Base-by-base conservation (phyloP, 2,888 invertebrate species). In the Euzophera pinguis region DNA sequence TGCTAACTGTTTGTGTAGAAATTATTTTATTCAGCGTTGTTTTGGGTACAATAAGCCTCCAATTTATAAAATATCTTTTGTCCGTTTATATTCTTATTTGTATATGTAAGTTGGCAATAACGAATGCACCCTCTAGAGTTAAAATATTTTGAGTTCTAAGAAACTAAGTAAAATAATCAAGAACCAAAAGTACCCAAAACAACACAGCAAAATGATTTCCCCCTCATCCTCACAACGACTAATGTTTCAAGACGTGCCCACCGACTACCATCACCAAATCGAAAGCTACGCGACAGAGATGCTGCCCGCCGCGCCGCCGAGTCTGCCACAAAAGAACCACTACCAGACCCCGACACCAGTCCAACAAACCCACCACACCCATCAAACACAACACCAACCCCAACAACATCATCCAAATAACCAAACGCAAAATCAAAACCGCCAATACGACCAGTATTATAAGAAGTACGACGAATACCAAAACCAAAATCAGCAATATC, bases 191-290 rank as follows among this genome's bases (percentile, higher is more conserved):
- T 6, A 32, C 1, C 6, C 12, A 29, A 7, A 45, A 27, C 29
- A 43, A 43, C 12, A 45, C 27, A n/a, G 32, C 8, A 9, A 22
- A 9, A 38, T 27, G 14, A 27, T 51, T 37, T 43, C 22, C 63
- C 50, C 53, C 39, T 47, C 61, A 58, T 60, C 43, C 45, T 32
- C 45, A 32, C 13, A 32, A 32, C 9, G 16, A 17, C 32, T 45
- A 32, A 45, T 45, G 4, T 45, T 45, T 45, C 61, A 69, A 89
- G 89, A 88, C 53, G 73, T 81, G 55, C 68, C 84, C 52, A 71
- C 80, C 64, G 87, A 88, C 68, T 90, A 90, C 59, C 86, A 90
- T 43, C 89, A 89, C 55, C 90, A 91, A 79, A 81, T 90, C 58
- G 89, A 90, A 62, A 87, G 70, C 63, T 91, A 90, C 74, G 87